Percentiles rank a stretch among this genome's conserved stretches.
phyloP scores from a whole-genome alignment of 92 coral and sea anemone genomes.

The Zoanthus sansibaricus region DNA sequence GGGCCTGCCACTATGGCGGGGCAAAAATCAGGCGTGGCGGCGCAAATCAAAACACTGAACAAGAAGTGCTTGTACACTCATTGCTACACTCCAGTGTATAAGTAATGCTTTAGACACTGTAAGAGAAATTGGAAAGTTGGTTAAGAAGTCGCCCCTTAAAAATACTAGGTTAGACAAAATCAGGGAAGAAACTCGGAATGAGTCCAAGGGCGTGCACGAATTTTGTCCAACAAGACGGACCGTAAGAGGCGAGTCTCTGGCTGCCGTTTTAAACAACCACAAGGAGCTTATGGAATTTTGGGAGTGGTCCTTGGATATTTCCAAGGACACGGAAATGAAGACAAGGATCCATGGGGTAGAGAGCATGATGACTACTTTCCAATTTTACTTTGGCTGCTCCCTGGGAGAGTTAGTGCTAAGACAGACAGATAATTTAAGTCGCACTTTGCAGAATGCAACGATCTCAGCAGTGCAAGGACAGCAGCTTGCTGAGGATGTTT shows the following conservation, averaged over 20 bases:
- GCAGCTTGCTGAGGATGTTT: constrained; percentile 16
- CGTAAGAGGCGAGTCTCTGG: neutral
- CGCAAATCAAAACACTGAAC: too few relatives aligned
- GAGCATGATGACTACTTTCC: constrained; percentile 13
- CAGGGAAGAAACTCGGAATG: neutral
- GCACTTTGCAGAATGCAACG: constrained; percentile 11
- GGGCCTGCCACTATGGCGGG: too few relatives aligned
- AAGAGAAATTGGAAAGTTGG: neutral
- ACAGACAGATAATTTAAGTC: neutral
- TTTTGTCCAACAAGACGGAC: neutral
- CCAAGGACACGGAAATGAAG: neutral
- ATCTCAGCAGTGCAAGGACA: constrained; percentile 1
- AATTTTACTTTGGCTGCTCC: constrained; percentile 15
- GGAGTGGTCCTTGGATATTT: neutral
- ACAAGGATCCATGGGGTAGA: neutral
- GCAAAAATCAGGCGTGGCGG: too few relatives aligned
- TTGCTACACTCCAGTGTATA: neutral
- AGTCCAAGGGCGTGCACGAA: neutral
- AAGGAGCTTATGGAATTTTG: neutral
- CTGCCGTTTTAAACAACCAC: neutral
- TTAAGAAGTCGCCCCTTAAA: neutral
- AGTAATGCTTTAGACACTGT: neutral
- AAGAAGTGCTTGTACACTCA: too few relatives aligned
- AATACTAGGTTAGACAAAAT: neutral
- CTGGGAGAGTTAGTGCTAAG: constrained; percentile 14